Percentiles rank a stretch among this genome's conserved stretches.
These are phyloP conservation scores for Alectura lathami DNA, from an alignment of 2,113 vertebrate species.

Conservation along the genomic window DNA sequence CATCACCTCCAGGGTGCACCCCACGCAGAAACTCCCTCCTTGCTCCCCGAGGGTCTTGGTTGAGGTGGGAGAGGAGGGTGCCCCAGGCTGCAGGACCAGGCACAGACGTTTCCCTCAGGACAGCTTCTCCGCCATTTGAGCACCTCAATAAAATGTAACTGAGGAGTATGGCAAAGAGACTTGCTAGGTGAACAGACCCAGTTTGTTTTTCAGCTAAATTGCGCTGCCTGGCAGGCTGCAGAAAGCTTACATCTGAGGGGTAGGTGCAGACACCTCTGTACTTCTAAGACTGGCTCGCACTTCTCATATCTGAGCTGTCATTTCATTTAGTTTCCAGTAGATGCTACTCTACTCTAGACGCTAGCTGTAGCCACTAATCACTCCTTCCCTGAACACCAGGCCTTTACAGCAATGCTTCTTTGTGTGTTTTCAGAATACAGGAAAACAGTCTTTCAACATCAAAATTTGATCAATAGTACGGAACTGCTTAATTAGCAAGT, in stretches of 20 bases:
- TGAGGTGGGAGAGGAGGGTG: background rate
- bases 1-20: rapidly evolving
- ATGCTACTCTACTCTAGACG: constrained; percentile 8
- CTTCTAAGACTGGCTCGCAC: background rate
- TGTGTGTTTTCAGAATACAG: background rate
- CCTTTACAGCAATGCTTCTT: background rate
- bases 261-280: background rate
- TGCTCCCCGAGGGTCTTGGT: background rate
- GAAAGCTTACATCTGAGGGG: background rate
- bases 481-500: background rate
- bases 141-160: background rate
- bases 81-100: background rate
- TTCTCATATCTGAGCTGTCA: constrained; percentile 6
- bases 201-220: background rate
- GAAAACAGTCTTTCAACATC: background rate
- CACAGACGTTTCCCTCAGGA: background rate
- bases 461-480: background rate
- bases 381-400: background rate
- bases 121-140: background rate
- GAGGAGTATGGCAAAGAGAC: background rate
- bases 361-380: background rate
- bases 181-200: background rate
- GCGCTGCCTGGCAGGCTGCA: rapidly evolving
- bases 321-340: constrained; percentile 21
- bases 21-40: background rate